These are phyloP conservation scores for Acanthopagrus latus DNA, from an alignment of 2,797 vertebrate species.

Conservation along the genomic window DNA sequence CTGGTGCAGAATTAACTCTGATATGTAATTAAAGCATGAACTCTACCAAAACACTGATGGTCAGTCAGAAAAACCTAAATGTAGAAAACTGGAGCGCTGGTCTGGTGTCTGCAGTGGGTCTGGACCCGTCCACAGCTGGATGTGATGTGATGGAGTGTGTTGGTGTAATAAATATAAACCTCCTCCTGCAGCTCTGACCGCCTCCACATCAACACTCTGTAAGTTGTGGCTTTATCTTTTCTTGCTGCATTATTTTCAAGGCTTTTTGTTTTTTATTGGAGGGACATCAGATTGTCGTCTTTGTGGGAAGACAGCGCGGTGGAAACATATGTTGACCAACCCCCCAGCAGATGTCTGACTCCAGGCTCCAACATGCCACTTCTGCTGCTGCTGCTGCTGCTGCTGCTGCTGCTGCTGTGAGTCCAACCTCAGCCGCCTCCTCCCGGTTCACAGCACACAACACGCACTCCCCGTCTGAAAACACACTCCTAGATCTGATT, in stretches of 20 bases:
- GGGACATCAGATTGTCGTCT: conserved; percentile 65
- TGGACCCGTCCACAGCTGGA: too few relatives aligned
- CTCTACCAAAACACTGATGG: too few relatives aligned
- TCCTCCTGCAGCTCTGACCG: neutral
- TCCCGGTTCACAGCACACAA: conserved; percentile 36
- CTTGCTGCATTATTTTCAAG: conserved; percentile 58
- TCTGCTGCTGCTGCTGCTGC: too few relatives aligned
- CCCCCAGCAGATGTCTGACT: conserved; percentile 83
- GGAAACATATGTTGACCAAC: conserved; percentile 80
- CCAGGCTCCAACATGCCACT: conserved; percentile 66
- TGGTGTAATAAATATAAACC: neutral
- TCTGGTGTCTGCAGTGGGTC: too few relatives aligned
- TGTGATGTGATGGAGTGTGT: too few relatives aligned
- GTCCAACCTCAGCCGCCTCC: conserved; percentile 17
- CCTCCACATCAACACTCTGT: conserved; percentile 19
- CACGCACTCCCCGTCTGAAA: neutral
- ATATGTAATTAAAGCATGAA: too few relatives aligned
- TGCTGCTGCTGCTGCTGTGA: conserved; percentile 41
- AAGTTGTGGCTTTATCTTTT: conserved; percentile 15
- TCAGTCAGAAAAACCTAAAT: too few relatives aligned
- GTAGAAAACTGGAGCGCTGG: too few relatives aligned
- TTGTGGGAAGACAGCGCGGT: conserved; percentile 66
- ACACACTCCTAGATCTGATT: neutral
- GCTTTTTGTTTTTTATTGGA: conserved; percentile 52
- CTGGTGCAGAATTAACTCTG: too few relatives aligned